These are phyloP conservation scores for Bufotes viridis DNA, from an alignment of 2,797 vertebrate genomes.

Conservation along the genomic window DNA sequence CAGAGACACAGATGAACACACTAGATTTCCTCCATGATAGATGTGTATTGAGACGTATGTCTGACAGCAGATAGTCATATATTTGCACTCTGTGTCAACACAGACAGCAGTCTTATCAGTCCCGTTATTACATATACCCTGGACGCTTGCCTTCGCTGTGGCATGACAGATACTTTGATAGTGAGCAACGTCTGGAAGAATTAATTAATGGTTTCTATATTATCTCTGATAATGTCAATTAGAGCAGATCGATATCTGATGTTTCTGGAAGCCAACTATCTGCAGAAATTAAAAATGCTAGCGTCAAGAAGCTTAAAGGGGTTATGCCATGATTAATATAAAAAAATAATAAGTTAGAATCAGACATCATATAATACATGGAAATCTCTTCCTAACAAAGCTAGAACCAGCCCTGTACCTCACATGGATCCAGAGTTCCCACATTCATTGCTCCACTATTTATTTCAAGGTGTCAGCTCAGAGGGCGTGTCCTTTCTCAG, in stretches of 20 bases:
- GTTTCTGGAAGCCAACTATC: background rate
- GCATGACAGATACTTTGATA: slow-evolving; percentile 22
- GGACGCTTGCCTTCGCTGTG: slow-evolving; percentile 12
- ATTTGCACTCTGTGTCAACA: slow-evolving; percentile 51
- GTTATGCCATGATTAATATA: too few species aligned
- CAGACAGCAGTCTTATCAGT: slow-evolving; percentile 58
- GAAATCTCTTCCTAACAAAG: too few species aligned
- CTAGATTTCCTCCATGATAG: slow-evolving; percentile 59
- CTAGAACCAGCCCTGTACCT: too few species aligned
- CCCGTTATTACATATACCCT: slow-evolving; percentile 29
- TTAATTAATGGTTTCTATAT: slow-evolving; percentile 35
- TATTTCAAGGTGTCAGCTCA: too few species aligned
- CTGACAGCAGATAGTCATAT: slow-evolving; percentile 50
- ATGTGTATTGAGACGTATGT: slow-evolving; percentile 51
- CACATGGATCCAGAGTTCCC: too few species aligned
- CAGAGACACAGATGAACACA: slow-evolving; percentile 56
- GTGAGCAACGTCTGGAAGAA: slow-evolving; percentile 22
- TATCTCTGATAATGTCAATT: slow-evolving; percentile 42
- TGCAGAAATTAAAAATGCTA: background rate
- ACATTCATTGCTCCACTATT: too few species aligned
- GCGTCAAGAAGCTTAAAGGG: background rate
- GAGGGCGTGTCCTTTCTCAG: too few species aligned
- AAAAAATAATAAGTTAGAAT: background rate
- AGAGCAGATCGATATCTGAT: slow-evolving; percentile 27
- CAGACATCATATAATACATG: too few species aligned